Percentiles rank a stretch among this genome's conserved stretches.
Conservation (phyloP, 2,113 vertebrate genomes). For the Chaetura pelagica region DNA sequence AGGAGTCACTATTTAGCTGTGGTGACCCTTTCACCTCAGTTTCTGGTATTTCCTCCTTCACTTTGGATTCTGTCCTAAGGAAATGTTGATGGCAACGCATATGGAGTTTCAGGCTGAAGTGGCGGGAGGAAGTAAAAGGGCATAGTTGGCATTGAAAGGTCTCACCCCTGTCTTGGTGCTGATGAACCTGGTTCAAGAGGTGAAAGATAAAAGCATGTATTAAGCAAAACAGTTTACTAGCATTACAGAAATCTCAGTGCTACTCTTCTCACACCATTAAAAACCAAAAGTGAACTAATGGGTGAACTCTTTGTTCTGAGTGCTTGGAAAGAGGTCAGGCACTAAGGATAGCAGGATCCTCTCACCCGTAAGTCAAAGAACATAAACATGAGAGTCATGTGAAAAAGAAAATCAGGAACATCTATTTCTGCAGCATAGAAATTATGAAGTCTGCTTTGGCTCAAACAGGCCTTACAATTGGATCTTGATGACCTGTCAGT, state of each 20-base stretch:
- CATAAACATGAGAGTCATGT: neutral
- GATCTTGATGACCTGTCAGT: neutral
- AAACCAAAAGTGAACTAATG: neutral
- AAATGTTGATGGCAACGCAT: conserved; percentile 99
- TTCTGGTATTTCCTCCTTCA: conserved; percentile 97
- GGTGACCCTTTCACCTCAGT: conserved; percentile 89
- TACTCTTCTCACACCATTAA: neutral
- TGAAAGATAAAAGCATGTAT: conserved; percentile 11
- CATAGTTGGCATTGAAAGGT: conserved; percentile 98
- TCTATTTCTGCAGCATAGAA: neutral
- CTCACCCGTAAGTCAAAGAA: neutral
- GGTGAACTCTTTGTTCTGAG: neutral
- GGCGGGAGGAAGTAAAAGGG: conserved; percentile 98
- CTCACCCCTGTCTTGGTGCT: conserved; percentile 98
- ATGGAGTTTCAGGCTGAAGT: conserved; percentile 99
- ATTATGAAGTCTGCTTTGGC: neutral
- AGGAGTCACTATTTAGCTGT: conserved; percentile 78
- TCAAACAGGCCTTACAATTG: neutral
- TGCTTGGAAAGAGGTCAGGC: neutral
- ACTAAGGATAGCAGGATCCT: neutral
- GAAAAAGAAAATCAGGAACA: neutral
- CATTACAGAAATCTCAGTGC: neutral
- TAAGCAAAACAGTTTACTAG: neutral
- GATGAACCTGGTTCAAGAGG: conserved; percentile 88
- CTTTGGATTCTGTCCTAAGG: conserved; percentile 93